Conservation (phyloP, 1,140 invertebrate species). For the Bombus waltoni region DNA sequence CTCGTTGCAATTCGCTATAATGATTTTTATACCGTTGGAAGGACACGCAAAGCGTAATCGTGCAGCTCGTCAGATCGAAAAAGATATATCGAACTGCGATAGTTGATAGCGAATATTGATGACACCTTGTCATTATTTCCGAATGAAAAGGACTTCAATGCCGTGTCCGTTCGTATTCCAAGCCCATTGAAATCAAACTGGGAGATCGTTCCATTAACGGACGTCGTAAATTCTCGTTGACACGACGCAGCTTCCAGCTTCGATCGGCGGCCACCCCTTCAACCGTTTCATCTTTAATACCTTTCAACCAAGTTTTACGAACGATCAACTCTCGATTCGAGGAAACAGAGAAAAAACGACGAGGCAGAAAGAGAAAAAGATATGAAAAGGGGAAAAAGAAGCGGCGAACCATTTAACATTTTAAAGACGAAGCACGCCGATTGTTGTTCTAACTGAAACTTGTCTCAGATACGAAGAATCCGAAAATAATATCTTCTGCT, state of each 20-base stretch:
- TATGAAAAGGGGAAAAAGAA: background rate
- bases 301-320: background rate
- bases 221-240: slow-evolving; percentile 21
- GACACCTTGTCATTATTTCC: slow-evolving; percentile 10
- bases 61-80: background rate
- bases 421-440: background rate
- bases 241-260: background rate
- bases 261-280: slow-evolving; percentile 4
- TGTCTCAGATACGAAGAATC: too few relatives aligned
- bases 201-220: slow-evolving; percentile 14
- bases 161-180: background rate
- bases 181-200: slow-evolving; percentile 3
- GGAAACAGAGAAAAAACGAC: background rate
- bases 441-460: background rate
- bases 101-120: slow-evolving; percentile 42
- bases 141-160: slow-evolving; percentile 13
- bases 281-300: background rate
- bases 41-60: background rate
- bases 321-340: background rate
- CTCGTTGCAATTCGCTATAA: too few relatives aligned
- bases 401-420: background rate
- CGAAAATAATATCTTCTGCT: too few relatives aligned
- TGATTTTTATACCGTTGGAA: background rate
- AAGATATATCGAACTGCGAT: background rate
- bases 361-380: background rate